These are phyloP conservation scores for Melanerpes aurifrons DNA, from an alignment of 2,113 vertebrate genomes.

Conservation along the genomic window DNA sequence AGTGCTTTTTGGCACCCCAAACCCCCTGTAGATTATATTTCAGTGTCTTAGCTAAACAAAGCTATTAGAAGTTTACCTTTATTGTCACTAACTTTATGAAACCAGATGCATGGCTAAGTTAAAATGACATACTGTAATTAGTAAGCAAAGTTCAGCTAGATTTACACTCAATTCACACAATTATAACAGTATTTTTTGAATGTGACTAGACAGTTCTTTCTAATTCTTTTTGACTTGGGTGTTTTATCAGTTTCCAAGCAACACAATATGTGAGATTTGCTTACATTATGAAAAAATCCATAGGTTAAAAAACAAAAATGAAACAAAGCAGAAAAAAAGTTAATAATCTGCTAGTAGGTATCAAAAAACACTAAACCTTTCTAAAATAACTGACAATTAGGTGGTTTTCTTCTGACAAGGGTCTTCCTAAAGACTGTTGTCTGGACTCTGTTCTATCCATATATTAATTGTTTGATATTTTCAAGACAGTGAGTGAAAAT, in stretches of 20 bases:
- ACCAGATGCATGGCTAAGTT: not conserved
- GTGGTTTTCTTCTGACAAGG: not conserved
- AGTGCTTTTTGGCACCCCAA: not conserved
- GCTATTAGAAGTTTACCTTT: not conserved
- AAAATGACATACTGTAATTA: not conserved
- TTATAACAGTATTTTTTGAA: not conserved
- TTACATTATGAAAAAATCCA: not conserved
- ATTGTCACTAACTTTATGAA: not conserved
- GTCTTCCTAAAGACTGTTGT: not conserved
- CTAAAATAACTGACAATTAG: not conserved
- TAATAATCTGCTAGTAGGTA: not conserved
- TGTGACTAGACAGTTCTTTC: not conserved
- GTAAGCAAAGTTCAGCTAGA: not conserved
- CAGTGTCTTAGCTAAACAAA: not conserved
- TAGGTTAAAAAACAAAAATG: not conserved
- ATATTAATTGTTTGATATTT: not conserved
- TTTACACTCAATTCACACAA: not conserved
- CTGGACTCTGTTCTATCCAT: not conserved
- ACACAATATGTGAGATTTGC: not conserved
- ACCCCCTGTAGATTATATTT: not conserved
- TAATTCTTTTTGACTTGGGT: not conserved
- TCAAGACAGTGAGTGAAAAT: not conserved
- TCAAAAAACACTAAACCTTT: not conserved
- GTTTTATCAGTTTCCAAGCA: constrained; percentile 29
- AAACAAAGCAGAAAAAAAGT: not conserved